Evolutionary conservation across 2,113 vertebrate species (phyloP).

Genomic region (Ursus arctos): DNA sequence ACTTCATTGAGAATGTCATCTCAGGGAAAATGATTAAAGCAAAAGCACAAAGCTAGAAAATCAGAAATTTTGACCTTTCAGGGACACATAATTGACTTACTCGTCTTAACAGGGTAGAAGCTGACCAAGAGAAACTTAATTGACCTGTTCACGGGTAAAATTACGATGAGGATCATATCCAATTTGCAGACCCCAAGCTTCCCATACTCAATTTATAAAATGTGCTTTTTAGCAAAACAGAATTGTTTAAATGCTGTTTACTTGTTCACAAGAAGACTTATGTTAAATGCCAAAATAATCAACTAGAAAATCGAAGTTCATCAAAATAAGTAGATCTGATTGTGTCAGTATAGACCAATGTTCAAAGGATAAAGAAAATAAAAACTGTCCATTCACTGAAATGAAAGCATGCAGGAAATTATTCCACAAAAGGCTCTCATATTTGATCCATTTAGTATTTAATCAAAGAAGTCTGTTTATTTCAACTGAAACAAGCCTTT

Average conservation of each 20-base stretch:
- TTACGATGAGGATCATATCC: neutral
- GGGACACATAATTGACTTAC: neutral
- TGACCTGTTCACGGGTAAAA: neutral
- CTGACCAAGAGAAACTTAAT: slow-evolving; percentile 48
- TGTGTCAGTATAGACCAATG: slow-evolving; percentile 55
- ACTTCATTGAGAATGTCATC: neutral
- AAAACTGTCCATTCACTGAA: slow-evolving; percentile 67
- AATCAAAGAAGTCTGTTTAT: slow-evolving; percentile 64
- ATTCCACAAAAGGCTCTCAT: slow-evolving; percentile 70
- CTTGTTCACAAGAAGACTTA: slow-evolving; percentile 19
- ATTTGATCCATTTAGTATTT: slow-evolving; percentile 65
- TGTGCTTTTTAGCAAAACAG: slow-evolving; percentile 44
- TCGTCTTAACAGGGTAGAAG: neutral
- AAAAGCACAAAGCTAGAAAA: neutral
- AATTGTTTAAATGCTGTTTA: slow-evolving; percentile 23
- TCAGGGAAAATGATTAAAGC: neutral
- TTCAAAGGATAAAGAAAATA: slow-evolving; percentile 64
- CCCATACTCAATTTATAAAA: slow-evolving; percentile 43
- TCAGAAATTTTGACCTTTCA: neutral
- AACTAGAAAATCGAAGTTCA: slow-evolving; percentile 49
- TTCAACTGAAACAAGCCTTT: slow-evolving; percentile 63
- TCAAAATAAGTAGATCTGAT: slow-evolving; percentile 65
- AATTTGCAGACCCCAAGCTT: neutral
- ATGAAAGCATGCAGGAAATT: slow-evolving; percentile 73
- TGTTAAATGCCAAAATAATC: slow-evolving; percentile 54